phyloP scores from a whole-genome alignment of 2,888 invertebrate genomes.

The Stenichneumon culpator region DNA sequence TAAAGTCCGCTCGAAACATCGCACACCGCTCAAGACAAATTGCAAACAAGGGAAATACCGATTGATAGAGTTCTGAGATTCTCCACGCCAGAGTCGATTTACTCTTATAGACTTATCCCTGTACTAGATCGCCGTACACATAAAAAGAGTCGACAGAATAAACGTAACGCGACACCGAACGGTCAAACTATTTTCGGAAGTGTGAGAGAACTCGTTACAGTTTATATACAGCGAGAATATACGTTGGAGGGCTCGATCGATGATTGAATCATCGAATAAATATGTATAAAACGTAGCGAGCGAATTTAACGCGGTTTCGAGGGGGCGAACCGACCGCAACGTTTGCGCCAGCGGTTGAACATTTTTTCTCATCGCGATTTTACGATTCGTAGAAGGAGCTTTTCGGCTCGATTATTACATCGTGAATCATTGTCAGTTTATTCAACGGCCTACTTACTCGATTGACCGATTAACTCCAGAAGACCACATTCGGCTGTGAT shows the following conservation, averaged over 20 bases:
- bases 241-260: slow-evolving; percentile 39
- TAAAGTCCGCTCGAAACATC: no score
- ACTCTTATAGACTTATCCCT: not conserved
- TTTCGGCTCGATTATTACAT: not conserved
- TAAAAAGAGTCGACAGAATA: not conserved
- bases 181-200: slow-evolving; percentile 45
- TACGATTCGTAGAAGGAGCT: not conserved
- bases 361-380: not conserved
- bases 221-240: slow-evolving; percentile 7
- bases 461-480: not conserved
- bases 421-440: not conserved
- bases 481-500: not conserved
- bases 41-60: slow-evolving; percentile 4
- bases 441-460: not conserved
- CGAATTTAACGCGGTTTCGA: slow-evolving; percentile 24
- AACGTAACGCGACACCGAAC: slow-evolving; percentile 21
- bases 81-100: not conserved
- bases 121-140: not conserved
- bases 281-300: slow-evolving; percentile 36
- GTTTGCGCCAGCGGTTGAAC: not conserved
- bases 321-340: slow-evolving; percentile 10
- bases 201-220: slow-evolving; percentile 34
- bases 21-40: not conserved
- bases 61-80: slow-evolving; percentile 11
- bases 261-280: slow-evolving; percentile 60